phyloP scores from a whole-genome alignment of 2,113 vertebrate genomes.

The Aptenodytes patagonicus region DNA sequence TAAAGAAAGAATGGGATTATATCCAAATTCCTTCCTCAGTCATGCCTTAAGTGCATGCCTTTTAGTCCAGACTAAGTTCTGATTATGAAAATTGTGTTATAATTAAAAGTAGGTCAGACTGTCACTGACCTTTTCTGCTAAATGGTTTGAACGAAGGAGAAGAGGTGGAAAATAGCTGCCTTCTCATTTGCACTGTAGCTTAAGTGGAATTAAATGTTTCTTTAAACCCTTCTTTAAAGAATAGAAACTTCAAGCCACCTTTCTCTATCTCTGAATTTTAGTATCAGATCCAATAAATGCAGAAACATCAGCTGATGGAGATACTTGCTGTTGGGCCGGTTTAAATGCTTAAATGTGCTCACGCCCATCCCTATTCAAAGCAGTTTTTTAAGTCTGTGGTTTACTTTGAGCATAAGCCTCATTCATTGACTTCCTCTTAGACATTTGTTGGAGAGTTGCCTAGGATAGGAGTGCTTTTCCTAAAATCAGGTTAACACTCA shows the following conservation, averaged over 20 bases:
- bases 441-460: not conserved
- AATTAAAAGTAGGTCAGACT: not conserved
- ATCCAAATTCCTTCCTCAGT: not conserved
- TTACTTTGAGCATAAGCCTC: not conserved
- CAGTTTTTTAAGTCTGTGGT: not conserved
- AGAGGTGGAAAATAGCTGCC: not conserved
- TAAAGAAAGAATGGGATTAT: not conserved
- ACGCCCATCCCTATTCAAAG: not conserved
- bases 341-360: not conserved
- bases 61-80: not conserved
- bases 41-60: not conserved
- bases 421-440: not conserved
- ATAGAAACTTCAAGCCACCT: not conserved
- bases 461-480: not conserved
- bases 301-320: not conserved
- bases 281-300: not conserved
- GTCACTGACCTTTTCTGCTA: not conserved
- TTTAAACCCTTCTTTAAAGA: not conserved
- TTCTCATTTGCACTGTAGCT: not conserved
- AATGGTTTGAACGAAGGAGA: not conserved
- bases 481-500: not conserved
- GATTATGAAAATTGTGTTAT: slow-evolving; percentile 16
- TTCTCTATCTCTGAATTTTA: not conserved
- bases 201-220: not conserved
- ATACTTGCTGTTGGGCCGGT: not conserved